Conservation (phyloP, 1,140 invertebrate genomes). For the Nomia melanderi region DNA sequence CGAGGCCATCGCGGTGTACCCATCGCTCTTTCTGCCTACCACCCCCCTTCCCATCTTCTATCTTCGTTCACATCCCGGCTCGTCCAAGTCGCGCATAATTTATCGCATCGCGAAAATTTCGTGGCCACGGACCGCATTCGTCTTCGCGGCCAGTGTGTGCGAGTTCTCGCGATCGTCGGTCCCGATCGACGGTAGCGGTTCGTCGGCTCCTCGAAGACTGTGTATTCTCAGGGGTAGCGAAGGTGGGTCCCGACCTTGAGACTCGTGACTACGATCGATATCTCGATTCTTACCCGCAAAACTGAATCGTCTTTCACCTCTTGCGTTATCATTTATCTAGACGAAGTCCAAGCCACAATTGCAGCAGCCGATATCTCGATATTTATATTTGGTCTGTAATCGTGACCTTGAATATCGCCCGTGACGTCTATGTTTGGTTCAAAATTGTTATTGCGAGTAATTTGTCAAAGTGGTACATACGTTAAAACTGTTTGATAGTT, state of each 20-base stretch:
- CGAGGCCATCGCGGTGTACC: constrained; percentile 55
- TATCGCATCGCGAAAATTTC: constrained; percentile 74
- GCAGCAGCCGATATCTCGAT: no score
- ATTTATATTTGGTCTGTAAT: no score
- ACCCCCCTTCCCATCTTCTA: no score
- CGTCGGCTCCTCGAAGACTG: background rate
- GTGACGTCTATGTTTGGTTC: no score
- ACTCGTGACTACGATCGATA: constrained; percentile 13
- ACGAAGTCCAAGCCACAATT: no score
- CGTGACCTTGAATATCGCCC: no score
- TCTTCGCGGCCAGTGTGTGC: background rate
- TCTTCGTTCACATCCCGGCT: background rate
- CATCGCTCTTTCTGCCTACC: constrained; percentile 64
- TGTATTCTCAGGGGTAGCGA: background rate
- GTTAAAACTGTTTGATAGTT: no score
- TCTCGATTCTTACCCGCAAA: no score
- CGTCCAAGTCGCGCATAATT: constrained; percentile 64
- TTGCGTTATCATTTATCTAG: no score
- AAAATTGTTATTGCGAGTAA: no score
- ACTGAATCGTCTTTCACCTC: background rate
- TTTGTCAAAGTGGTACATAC: no score
- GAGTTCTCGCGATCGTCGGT: constrained; percentile 15
- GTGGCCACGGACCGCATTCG: constrained; percentile 50
- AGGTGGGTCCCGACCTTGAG: background rate
- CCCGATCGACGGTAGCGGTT: constrained; percentile 22